Percentiles rank a stretch among this genome's conserved stretches.
Evolutionary conservation across 2,888 invertebrate genomes (phyloP).

Genomic region (Sarcophaga carnaria): DNA sequence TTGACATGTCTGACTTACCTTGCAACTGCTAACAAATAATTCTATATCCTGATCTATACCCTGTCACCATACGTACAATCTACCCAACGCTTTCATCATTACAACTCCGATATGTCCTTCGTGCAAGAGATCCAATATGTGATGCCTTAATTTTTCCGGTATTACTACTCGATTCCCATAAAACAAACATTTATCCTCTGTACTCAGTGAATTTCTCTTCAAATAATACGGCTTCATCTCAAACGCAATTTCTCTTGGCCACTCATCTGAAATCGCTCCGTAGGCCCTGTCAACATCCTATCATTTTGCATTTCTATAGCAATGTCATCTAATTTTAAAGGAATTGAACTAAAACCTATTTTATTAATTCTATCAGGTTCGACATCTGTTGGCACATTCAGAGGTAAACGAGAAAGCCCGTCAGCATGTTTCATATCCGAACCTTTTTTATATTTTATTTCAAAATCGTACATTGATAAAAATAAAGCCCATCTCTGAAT

Average conservation of each 20-base stretch:
- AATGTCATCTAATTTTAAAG: constrained; percentile 11
- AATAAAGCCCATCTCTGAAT: too few species aligned
- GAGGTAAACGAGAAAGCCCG: too few species aligned
- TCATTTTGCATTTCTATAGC: constrained; percentile 1
- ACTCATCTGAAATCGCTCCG: background rate
- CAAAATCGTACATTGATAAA: too few species aligned
- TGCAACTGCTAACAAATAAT: constrained; percentile 19
- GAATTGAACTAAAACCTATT: too few species aligned
- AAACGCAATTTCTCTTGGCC: background rate
- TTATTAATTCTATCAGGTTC: too few species aligned
- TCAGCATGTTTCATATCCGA: too few species aligned
- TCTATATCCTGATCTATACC: constrained; percentile 48
- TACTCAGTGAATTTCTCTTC: constrained; percentile 6
- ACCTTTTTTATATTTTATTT: too few species aligned
- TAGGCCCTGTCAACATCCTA: background rate
- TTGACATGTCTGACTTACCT: background rate
- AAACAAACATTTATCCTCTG: background rate
- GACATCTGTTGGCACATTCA: too few species aligned
- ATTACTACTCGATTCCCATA: too few species aligned
- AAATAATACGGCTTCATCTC: background rate
- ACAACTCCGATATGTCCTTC: constrained; percentile 38
- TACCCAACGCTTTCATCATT: constrained; percentile 47
- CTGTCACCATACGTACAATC: constrained; percentile 53
- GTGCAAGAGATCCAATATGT: constrained; percentile 18
- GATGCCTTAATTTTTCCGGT: too few species aligned